A percentile compares a stretch with the other conserved stretches of the same genome.
Evolutionary conservation across 2,888 invertebrate genomes (phyloP).

Genomic region (Sericinus montela): DNA sequence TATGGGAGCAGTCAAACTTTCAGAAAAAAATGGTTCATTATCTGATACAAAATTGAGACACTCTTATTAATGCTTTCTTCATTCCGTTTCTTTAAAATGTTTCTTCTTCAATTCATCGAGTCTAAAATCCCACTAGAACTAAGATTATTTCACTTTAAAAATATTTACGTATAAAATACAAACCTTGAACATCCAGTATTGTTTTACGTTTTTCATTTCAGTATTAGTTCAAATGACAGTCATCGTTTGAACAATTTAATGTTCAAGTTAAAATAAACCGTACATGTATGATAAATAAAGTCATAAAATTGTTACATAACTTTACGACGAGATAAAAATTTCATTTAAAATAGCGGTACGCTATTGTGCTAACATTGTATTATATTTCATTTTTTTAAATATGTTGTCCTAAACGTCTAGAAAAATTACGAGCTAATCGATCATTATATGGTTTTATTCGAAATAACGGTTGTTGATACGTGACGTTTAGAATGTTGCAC

Average conservation of each 20-base stretch:
- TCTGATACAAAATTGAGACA: too few species aligned
- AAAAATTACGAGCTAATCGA: conserved; percentile 40
- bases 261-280: conserved; percentile 15
- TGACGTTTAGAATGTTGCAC: conserved; percentile 63
- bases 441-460: conserved; percentile 43
- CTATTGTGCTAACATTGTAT: conserved; percentile 40
- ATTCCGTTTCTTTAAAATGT: too few species aligned
- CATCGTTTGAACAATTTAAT: conserved; percentile 7
- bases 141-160: too few species aligned
- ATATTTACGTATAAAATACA: too few species aligned
- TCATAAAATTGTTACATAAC: conserved; percentile 19
- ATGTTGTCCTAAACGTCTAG: conserved; percentile 22
- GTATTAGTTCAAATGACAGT: too few species aligned
- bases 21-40: too few species aligned
- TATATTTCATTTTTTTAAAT: conserved; percentile 25
- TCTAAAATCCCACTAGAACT: too few species aligned
- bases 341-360: conserved; percentile 15
- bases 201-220: too few species aligned
- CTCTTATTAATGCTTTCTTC: too few species aligned
- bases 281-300: conserved; percentile 18
- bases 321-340: conserved; percentile 20
- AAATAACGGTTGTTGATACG: conserved; percentile 56
- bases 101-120: too few species aligned
- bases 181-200: too few species aligned
- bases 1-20: too few species aligned